Conservation (phyloP, 2,888 invertebrate genomes). For the Tenthredo livida region DNA sequence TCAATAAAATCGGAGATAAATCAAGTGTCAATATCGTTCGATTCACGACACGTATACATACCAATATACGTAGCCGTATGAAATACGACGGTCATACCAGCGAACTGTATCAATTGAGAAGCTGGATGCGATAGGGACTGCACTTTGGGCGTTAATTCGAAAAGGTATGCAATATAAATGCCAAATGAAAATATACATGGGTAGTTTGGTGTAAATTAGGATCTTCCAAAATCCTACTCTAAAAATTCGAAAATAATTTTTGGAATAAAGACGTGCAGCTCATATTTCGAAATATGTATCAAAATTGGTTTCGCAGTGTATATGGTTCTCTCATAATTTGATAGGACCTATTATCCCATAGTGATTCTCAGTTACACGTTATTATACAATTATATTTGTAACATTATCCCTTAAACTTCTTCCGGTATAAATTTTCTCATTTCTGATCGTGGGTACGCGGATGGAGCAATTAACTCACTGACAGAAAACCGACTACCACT, state of each 20-base stretch:
- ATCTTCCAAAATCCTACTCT: too few species aligned
- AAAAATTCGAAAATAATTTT: too few species aligned
- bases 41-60: background rate
- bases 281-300: too few species aligned
- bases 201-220: too few species aligned
- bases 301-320: too few species aligned
- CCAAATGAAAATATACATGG: too few species aligned
- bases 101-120: background rate
- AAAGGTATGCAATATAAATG: too few species aligned
- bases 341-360: too few species aligned
- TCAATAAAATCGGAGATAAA: constrained; percentile 24
- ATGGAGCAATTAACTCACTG: constrained; percentile 39
- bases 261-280: too few species aligned
- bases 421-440: constrained; percentile 29
- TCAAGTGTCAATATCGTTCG: constrained; percentile 18
- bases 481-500: constrained; percentile 27
- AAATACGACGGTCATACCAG: background rate
- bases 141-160: background rate
- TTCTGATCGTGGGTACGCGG: background rate
- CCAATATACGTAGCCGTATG: background rate
- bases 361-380: background rate
- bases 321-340: too few species aligned
- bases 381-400: background rate
- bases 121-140: background rate
- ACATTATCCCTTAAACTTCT: background rate